Evolutionary conservation across 92 coral and sea anemone species (phyloP), one percentile per base, ranked within the genome.

Genomic region (Isaurus tuberculatus): DNA sequence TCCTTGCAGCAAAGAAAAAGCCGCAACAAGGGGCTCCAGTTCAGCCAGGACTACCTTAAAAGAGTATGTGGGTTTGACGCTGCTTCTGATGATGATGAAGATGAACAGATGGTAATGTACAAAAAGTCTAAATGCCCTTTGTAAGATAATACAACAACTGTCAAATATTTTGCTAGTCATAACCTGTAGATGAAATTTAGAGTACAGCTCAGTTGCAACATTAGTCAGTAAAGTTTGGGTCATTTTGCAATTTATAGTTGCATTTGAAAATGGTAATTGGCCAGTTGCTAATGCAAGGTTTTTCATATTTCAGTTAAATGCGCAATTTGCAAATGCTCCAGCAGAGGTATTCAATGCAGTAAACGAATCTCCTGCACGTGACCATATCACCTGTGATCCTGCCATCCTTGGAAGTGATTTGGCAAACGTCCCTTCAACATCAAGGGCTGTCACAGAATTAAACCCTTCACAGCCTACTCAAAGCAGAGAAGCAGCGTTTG

Each of bases 371-470:
- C 26, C 72, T 16, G 72, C 26, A 67, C 14, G 30, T 32, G 23
- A 30, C 72, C 27, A 30, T 67, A 67, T 30, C 25, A 67, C 0
- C 72, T 31, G 23, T 67, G 23, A 19, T 67, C 72, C 72, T 46
- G 72, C 72, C 72, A 67, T 30, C 43, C 44, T 30, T 67, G 72
- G 26, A 67, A 67, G 72, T 67, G 72, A 67, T 67, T 30, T 67
- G 72, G 26, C 72, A 67, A 67, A 31, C 72, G 72, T 32, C 46
- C 72, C 72, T 67, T 67, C 72, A 19, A 67, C 44, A 67, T 67
- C 44, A 67, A 67, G 72, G 44, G 72, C 25, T 3, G 44, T 19
- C 72, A 67, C 70, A 7, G 70, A 65, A 10, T 65, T 65, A 65
- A 16, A 65, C 40, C 70, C 40, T 65, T 65, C 15, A 67, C 72